A percentile compares a stretch with the other conserved stretches of the same genome.
phyloP scores from a whole-genome alignment of 2,797 vertebrate species.

The Ispidina picta region DNA sequence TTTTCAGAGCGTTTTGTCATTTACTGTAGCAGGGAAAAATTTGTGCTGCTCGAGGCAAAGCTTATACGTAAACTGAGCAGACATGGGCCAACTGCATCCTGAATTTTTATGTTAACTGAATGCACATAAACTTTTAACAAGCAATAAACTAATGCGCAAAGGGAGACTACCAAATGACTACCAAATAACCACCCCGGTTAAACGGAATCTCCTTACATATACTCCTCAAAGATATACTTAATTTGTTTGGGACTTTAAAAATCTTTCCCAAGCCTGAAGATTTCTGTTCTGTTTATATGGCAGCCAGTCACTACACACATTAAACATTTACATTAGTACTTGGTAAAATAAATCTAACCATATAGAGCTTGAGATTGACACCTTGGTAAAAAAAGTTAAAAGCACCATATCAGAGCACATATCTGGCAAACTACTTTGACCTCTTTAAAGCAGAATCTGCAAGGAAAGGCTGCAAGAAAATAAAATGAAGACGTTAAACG shows the following conservation, averaged over 20 bases:
- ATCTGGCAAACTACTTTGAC: neutral
- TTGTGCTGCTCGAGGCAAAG: neutral
- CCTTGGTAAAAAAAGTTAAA: neutral
- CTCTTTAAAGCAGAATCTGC: constrained; percentile 7
- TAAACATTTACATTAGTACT: neutral
- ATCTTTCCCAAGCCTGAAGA: neutral
- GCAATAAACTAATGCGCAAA: neutral
- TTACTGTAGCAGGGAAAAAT: neutral
- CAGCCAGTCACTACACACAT: neutral
- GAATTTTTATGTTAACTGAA: neutral
- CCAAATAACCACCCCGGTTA: neutral
- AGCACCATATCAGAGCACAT: neutral
- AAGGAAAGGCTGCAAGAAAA: neutral
- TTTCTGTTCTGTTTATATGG: neutral
- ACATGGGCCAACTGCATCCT: neutral
- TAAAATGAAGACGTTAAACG: neutral
- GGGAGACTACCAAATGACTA: neutral
- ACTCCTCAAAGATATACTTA: neutral
- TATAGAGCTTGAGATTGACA: neutral
- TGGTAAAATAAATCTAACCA: neutral
- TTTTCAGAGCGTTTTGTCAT: neutral
- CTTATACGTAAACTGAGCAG: neutral
- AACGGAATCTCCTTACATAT: neutral
- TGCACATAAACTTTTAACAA: constrained; percentile 15
- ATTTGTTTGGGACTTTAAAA: neutral